Conservation (phyloP, 2,888 invertebrate genomes). For the Blastobasis adustella region DNA sequence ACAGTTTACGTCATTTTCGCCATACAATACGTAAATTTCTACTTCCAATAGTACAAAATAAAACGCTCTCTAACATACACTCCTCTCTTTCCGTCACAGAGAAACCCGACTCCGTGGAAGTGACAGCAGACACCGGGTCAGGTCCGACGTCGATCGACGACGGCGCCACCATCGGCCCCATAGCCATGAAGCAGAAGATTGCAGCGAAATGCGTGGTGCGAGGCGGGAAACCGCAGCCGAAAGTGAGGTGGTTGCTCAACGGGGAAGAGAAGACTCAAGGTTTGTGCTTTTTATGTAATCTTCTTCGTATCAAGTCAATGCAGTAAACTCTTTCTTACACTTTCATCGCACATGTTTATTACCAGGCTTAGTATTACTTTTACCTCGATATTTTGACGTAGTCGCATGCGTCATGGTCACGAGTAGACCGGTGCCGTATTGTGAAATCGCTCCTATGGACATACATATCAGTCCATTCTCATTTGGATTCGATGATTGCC, state of each 20-base stretch:
- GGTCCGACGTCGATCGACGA: slow-evolving; percentile 65
- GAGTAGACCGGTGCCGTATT: too few relatives aligned
- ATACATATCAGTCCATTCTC: too few relatives aligned
- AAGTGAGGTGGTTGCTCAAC: slow-evolving; percentile 89
- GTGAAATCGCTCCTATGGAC: too few relatives aligned
- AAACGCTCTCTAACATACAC: background rate
- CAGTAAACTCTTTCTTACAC: background rate
- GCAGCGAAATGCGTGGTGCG: slow-evolving; percentile 83
- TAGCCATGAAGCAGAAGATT: slow-evolving; percentile 80
- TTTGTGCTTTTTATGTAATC: slow-evolving; percentile 28
- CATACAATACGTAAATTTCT: too few relatives aligned
- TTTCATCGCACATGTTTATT: too few relatives aligned
- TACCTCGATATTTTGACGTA: too few relatives aligned
- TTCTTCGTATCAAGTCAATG: background rate
- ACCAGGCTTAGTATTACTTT: too few relatives aligned
- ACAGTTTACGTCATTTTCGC: too few relatives aligned
- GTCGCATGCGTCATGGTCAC: too few relatives aligned
- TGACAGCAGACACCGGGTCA: slow-evolving; percentile 79
- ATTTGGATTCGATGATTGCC: too few relatives aligned
- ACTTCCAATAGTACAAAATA: too few relatives aligned
- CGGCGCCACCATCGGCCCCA: slow-evolving; percentile 79
- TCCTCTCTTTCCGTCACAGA: slow-evolving; percentile 75
- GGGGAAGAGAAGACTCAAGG: slow-evolving; percentile 77
- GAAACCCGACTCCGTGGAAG: slow-evolving; percentile 84
- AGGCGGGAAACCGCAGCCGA: slow-evolving; percentile 90